phyloP scores from a whole-genome alignment of 1,140 invertebrate genomes.

The Sitodiplosis mosellana region DNA sequence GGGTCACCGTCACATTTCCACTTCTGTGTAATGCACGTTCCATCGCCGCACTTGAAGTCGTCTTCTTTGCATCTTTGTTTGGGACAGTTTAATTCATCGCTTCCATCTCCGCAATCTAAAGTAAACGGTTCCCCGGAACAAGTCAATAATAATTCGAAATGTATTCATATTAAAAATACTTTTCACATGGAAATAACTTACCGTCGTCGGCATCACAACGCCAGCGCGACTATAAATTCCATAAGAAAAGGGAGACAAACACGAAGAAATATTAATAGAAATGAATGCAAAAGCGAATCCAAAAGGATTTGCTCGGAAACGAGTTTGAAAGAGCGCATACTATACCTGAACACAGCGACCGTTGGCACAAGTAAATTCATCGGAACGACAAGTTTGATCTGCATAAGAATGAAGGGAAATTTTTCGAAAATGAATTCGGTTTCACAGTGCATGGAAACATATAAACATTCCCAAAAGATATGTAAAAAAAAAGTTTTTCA shows the following conservation, averaged over 20 bases:
- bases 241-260: too few species aligned
- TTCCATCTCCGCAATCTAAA: slow-evolving; percentile 54
- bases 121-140: too few species aligned
- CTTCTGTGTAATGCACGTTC: slow-evolving; percentile 45
- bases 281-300: too few species aligned
- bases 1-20: slow-evolving; percentile 76
- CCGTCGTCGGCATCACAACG: slow-evolving; percentile 70
- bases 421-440: not conserved
- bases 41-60: slow-evolving; percentile 51
- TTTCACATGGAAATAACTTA: too few species aligned
- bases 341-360: slow-evolving; percentile 62
- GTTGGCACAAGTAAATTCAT: slow-evolving; percentile 77
- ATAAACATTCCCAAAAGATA: not conserved
- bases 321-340: too few species aligned
- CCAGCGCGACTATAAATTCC: slow-evolving; percentile 37
- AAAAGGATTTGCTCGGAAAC: too few species aligned
- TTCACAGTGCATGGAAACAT: not conserved
- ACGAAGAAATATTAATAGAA: too few species aligned
- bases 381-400: slow-evolving; percentile 73
- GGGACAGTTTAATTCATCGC: slow-evolving; percentile 61
- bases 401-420: not conserved
- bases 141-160: too few species aligned
- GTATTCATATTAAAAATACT: too few species aligned
- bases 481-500: not conserved
- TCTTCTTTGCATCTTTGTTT: slow-evolving; percentile 42